These are phyloP conservation scores for Urocyon cinereoargenteus DNA, from an alignment of 2,797 vertebrate species.

Conservation along the genomic window DNA sequence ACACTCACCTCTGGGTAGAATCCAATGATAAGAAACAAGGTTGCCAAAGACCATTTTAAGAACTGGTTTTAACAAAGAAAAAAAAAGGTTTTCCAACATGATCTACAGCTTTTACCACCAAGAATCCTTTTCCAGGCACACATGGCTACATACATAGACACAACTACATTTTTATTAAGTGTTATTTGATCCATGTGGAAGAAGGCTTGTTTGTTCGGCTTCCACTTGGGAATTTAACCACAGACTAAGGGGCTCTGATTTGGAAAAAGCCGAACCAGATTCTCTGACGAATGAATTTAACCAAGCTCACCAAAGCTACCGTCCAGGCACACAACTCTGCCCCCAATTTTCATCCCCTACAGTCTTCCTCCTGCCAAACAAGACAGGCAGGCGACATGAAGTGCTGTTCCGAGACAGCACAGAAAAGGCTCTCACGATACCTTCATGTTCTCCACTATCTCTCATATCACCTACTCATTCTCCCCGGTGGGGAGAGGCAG, in stretches of 20 bases:
- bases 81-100: neutral
- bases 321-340: neutral
- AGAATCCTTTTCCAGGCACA: neutral
- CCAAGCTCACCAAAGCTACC: neutral
- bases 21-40: slow-evolving; percentile 54
- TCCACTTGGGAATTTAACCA: slow-evolving; percentile 28
- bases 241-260: slow-evolving; percentile 46
- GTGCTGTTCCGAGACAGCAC: neutral
- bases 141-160: accelerated
- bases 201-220: slow-evolving; percentile 50
- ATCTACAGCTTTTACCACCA: neutral
- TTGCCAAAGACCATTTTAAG: slow-evolving; percentile 58
- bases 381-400: neutral
- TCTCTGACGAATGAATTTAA: neutral
- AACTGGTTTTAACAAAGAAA: slow-evolving; percentile 34
- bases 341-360: neutral
- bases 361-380: neutral
- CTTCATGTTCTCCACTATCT: neutral
- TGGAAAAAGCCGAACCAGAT: slow-evolving; percentile 28
- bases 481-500: neutral
- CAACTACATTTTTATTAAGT: slow-evolving; percentile 61
- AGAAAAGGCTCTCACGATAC: neutral
- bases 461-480: neutral
- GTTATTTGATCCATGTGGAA: slow-evolving; percentile 58
- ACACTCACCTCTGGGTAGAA: slow-evolving; percentile 37